Percentiles rank a stretch among this genome's conserved stretches.
These are phyloP conservation scores for Hylaeus volcanicus DNA, from an alignment of 1,140 invertebrate species.

Conservation along the genomic window DNA sequence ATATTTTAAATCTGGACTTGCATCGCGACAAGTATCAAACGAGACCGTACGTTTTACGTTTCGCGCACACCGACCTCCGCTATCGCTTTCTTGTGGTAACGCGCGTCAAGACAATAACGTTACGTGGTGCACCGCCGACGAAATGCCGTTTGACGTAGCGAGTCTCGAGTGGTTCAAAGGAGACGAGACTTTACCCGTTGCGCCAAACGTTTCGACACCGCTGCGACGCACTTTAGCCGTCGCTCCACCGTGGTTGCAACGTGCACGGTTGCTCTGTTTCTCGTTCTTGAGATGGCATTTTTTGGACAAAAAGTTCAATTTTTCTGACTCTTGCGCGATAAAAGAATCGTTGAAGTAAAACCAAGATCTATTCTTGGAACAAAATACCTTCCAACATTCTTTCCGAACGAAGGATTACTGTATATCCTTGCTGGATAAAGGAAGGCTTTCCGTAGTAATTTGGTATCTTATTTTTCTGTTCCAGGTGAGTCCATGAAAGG, in stretches of 20 bases:
- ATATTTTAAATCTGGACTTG: too few species aligned
- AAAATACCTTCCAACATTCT: too few species aligned
- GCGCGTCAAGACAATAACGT: constrained; percentile 39
- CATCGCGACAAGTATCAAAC: not conserved
- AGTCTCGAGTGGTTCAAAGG: not conserved
- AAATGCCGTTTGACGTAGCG: constrained; percentile 7
- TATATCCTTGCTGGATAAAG: too few species aligned
- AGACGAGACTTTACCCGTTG: not conserved
- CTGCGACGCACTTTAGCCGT: too few species aligned
- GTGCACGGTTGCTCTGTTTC: too few species aligned
- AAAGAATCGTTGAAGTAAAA: too few species aligned
- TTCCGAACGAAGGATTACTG: too few species aligned
- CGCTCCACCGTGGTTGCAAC: too few species aligned
- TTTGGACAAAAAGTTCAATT: too few species aligned
- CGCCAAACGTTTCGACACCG: not conserved
- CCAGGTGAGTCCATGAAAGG: not conserved
- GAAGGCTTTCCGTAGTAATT: not conserved
- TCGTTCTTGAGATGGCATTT: too few species aligned
- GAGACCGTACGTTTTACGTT: constrained; percentile 2
- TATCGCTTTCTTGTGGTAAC: constrained; percentile 50
- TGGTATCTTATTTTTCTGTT: not conserved
- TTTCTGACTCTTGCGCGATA: too few species aligned
- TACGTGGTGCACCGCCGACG: constrained; percentile 3
- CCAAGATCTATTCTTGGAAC: too few species aligned
- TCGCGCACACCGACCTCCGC: not conserved